These are phyloP conservation scores for Sycophila sp. DNA, from an alignment of 1,140 invertebrate species.

Conservation along the genomic window DNA sequence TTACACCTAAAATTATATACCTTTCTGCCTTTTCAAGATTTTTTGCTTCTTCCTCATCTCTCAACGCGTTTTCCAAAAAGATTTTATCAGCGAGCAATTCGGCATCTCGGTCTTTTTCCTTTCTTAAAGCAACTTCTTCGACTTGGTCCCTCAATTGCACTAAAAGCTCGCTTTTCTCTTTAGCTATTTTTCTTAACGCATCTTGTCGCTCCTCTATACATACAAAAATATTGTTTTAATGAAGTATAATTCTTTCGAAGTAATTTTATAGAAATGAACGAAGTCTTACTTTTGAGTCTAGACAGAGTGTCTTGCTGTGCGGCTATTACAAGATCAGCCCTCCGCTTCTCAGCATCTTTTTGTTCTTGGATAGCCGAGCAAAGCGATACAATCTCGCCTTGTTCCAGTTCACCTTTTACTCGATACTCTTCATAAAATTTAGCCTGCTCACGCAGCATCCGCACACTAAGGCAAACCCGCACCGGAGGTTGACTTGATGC, in stretches of 20 bases:
- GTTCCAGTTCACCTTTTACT: slow-evolving; percentile 46
- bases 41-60: slow-evolving; percentile 50
- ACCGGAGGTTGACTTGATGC: slow-evolving; percentile 67
- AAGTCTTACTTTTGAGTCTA: slow-evolving; percentile 53
- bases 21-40: slow-evolving; percentile 49
- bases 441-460: slow-evolving; percentile 66
- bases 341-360: slow-evolving; percentile 49
- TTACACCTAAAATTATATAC: no score
- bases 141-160: slow-evolving; percentile 63
- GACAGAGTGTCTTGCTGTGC: slow-evolving; percentile 52
- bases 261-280: no score
- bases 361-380: slow-evolving; percentile 52
- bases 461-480: slow-evolving; percentile 68
- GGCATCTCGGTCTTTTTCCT: slow-evolving; percentile 60
- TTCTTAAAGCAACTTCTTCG: slow-evolving; percentile 59
- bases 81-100: slow-evolving; percentile 65
- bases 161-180: slow-evolving; percentile 56
- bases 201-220: slow-evolving; percentile 56
- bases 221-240: slow-evolving; percentile 40
- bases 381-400: slow-evolving; percentile 52
- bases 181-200: slow-evolving; percentile 56
- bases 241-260: no score
- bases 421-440: slow-evolving; percentile 65
- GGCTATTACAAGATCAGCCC: slow-evolving; percentile 49
- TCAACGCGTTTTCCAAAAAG: slow-evolving; percentile 56